These are phyloP conservation scores for Temnothorax longispinosus DNA, from an alignment of 1,140 invertebrate genomes.

Conservation along the genomic window DNA sequence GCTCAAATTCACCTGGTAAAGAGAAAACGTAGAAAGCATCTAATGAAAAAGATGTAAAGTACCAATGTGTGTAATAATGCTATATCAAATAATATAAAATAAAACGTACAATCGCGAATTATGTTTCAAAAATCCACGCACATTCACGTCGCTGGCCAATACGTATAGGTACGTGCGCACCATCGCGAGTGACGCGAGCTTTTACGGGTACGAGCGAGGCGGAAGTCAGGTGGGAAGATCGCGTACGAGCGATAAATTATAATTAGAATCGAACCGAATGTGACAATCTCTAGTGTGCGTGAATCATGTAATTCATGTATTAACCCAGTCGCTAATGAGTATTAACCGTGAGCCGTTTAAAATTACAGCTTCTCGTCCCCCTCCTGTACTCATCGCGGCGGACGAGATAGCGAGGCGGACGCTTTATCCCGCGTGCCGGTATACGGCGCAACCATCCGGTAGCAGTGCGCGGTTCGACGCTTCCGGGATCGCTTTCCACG, in stretches of 20 bases:
- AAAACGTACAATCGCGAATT: neutral
- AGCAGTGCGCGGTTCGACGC: neutral
- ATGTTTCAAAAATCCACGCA: neutral
- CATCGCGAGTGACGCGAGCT: neutral
- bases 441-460: neutral
- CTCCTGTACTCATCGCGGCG: neutral
- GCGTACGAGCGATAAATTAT: conserved; percentile 75
- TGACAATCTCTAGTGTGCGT: conserved; percentile 64
- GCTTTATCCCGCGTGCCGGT: conserved; percentile 7
- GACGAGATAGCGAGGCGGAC: neutral
- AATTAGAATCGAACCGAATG: conserved; percentile 74
- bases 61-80: neutral
- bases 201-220: neutral
- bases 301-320: conserved; percentile 70
- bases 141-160: neutral
- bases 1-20: neutral
- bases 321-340: conserved; percentile 66
- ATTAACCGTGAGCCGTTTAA: conserved; percentile 65
- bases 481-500: conserved; percentile 26
- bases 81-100: neutral
- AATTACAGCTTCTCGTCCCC: conserved; percentile 54
- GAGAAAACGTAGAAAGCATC: neutral
- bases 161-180: neutral
- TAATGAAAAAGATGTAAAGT: neutral
- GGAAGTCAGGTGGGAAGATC: conserved; percentile 11